Base-by-base conservation (phyloP, 2,888 invertebrate genomes). In the Cephus runcator region DNA sequence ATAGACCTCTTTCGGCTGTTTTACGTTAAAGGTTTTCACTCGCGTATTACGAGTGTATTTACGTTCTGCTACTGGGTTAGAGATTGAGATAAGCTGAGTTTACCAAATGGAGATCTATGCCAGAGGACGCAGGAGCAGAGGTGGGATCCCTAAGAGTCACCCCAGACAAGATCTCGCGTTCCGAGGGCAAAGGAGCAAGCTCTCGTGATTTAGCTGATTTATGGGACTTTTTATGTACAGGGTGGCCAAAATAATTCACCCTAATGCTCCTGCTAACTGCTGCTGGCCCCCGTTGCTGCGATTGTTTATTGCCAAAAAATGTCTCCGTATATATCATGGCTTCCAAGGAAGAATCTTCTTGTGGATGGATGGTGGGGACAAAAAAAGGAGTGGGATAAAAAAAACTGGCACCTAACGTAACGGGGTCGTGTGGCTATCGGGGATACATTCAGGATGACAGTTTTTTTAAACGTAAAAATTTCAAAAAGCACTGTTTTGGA, bases 181-280 rank as follows among this genome's bases (percentile, higher is more conserved):
- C 77, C 78, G 77, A 2, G 40, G 81, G 82, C 81, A 83, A 85
- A 83, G 81, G 83, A 85, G 81, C 15, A 12, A 68, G 69, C 75
- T 75, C 83, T 84, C 85, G 87, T 86, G 87, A 87, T 89, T 87
- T 85, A 80, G 77, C 86, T 90, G 90, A 90, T 90, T 90, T 89
- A 90, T 88, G 84, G 81, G 77, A 85, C 83, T 89, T 90, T 90
- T 90, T 90, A 89, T 87, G 87, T 85, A 56, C 9, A 80, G 87
- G 85, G 85, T 87, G 86, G 86, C 88, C 89, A 85, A 86, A 90
- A 90, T 90, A 90, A 90, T 90, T 90, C 90, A 90, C 89, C 90
- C 90, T 90, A 90, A 90, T 90, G 88, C 88, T 85, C 86, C 83
- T 86, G 88, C 90, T 90, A 90, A 90, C 90, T 90, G 90, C 88